phyloP scores from a whole-genome alignment of 2,797 vertebrate genomes.

The Lates japonicus region DNA sequence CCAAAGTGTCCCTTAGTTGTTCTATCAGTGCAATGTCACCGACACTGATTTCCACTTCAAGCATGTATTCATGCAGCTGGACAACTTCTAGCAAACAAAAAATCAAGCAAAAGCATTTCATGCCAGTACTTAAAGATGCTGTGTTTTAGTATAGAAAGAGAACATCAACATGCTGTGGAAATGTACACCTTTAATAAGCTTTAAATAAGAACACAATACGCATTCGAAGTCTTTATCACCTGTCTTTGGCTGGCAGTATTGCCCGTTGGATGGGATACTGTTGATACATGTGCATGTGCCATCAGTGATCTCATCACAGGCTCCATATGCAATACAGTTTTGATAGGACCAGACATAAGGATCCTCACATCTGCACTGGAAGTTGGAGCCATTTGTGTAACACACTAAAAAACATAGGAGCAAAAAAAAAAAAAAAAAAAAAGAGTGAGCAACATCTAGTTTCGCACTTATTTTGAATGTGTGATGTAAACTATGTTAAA shows the following conservation, averaged over 20 bases:
- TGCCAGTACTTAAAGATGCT: neutral
- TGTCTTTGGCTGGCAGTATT: constrained; percentile 83
- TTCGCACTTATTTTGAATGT: neutral
- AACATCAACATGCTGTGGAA: neutral
- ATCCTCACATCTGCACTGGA: constrained; percentile 87
- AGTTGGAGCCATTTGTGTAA: constrained; percentile 50
- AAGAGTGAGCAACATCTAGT: neutral
- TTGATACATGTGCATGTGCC: constrained; percentile 79
- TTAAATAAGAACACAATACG: neutral
- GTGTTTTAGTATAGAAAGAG: neutral
- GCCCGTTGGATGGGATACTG: constrained; percentile 68
- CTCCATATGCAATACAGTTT: constrained; percentile 68
- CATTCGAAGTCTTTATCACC: constrained; percentile 67
- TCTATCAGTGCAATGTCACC: constrained; percentile 14
- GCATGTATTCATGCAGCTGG: constrained; percentile 33
- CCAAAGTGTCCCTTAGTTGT: constrained; percentile 20
- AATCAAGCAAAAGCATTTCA: neutral
- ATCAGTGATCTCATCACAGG: constrained; percentile 55
- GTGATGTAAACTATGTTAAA: neutral
- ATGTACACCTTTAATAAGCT: neutral
- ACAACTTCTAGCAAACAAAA: neutral
- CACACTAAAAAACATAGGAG: constrained; percentile 81
- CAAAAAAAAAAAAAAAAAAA: neutral
- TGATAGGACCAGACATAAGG: constrained; percentile 83
- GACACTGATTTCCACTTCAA: constrained; percentile 42